Evolutionary conservation across 2,113 vertebrate genomes (phyloP), one percentile per base, ranked within the genome.

Genomic region (Python bivittatus): DNA sequence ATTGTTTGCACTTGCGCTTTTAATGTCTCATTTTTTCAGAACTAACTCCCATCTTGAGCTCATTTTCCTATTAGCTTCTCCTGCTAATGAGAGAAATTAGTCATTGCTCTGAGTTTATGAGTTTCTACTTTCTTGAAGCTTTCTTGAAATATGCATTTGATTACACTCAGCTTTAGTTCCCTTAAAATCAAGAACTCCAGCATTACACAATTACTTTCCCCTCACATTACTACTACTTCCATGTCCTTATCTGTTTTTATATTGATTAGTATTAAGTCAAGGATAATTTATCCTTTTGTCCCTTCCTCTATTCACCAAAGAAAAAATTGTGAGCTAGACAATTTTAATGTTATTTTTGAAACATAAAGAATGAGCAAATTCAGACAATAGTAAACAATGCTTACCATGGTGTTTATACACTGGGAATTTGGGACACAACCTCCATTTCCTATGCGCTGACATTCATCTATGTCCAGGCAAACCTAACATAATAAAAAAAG

Each of bases 361-460:
- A 79, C 2, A 22, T 22, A 38, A 79, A 91, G 84, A 72, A 52
- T 84, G 54, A 87, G 33, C 48, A 91, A n/a, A 56, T 56, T 54
- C 13, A 15, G 22, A 89, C n/a, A 89, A 48, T 15, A 53, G 20
- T 79, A 88, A 88, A 48, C 64, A 15, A 64, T 4, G 6, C 98
- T 98, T 97, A 99, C 99, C 96, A 98, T 91, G 29, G 98, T 98
- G 96, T 99, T 99, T 95, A 98, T 95, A 95, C 99, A 99, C 93
- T 98, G 92, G 4, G 99, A 99, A 97, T 99, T 98, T 22, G 97
- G 94, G 91, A 98, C 98, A 6, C 99, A 99, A 0, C 98, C 97
- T 95, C 98, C 99, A n/a, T 98, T 98, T 88, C 97, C 97, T 79
- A 95, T 96, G 25, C 94, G 97, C 90, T 95, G 97, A 96, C 99